Percentiles rank a stretch among this genome's conserved stretches.
These are phyloP conservation scores for Brachionus koreanus DNA, from an alignment of 1,140 invertebrate species.

Conservation along the genomic window DNA sequence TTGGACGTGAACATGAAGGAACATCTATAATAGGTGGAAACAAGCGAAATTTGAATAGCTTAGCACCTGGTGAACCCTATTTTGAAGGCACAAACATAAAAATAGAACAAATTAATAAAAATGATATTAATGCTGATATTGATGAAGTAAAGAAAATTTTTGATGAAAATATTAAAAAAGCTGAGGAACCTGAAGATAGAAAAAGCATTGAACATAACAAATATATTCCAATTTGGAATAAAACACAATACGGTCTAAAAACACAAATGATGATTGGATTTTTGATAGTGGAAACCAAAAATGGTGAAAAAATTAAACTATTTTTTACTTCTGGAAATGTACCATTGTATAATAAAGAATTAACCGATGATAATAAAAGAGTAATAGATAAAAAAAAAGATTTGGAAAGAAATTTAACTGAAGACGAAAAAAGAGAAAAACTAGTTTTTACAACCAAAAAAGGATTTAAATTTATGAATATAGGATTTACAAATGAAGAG, in stretches of 20 bases:
- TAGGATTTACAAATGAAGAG: too few species aligned
- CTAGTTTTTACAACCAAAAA: neutral
- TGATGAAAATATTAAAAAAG: neutral
- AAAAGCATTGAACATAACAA: neutral
- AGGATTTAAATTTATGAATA: neutral
- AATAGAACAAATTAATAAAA: neutral
- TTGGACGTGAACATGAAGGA: neutral
- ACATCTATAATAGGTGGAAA: constrained; percentile 10
- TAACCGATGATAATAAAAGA: neutral
- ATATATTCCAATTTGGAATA: neutral
- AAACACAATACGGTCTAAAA: neutral
- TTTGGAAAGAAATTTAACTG: too few species aligned
- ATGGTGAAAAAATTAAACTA: neutral
- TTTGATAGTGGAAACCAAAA: neutral
- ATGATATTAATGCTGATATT: neutral
- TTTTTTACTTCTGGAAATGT: neutral
- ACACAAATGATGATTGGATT: constrained; percentile 17
- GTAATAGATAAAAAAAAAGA: too few species aligned
- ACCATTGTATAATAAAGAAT: neutral
- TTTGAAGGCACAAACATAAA: neutral
- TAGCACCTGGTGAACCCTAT: neutral
- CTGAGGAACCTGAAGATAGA: neutral
- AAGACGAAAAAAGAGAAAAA: neutral
- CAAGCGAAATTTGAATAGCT: neutral
- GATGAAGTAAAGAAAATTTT: neutral